Base-by-base conservation (phyloP, 2,797 vertebrate species). In the Nothura maculosa region DNA sequence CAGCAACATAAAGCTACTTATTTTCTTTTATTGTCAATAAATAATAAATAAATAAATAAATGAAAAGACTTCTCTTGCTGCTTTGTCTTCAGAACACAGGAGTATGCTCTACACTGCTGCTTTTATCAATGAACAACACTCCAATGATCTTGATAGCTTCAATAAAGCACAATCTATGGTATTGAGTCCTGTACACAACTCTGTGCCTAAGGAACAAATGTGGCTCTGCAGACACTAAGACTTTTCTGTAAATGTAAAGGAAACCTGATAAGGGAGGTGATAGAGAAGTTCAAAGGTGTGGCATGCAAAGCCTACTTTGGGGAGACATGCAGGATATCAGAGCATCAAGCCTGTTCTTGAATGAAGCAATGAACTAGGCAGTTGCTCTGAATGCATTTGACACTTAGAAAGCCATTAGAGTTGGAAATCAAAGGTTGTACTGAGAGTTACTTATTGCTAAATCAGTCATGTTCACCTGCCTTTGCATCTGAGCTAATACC, bases 231-330 rank as follows among this genome's bases (percentile, higher is more conserved):
- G 34, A 10, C 9, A 6, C 17, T 18, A 16, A 43, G 57, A 43
- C 7, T 38, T 64, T 72, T 57, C 52, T 80, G 20, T 78, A 75
- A 30, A 38, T 62, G 15, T 78, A 25, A 80, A 61, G 28, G 19
- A 87, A 81, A 62, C 13, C 11, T 21, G 18, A 38, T 50, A 10
- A 32, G 36, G 10, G 11, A 68, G 47, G 7, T 5, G 13, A 28
- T 87, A 11, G 4, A 64, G 17, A 55, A 60, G 45, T 50, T 75
- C 54, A 72, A 38, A 66, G 9, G 2, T 54, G 8, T 67, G 21
- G 9, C 16, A 24, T 0, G 21, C 16, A 21, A 45, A 5, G 8
- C 30, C 16, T 58, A 18, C 24, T 2, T 14, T 1, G 6, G 20
- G 70, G 5, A 70, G 12, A 74, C 45, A 8, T 11, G 20, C 64